These are phyloP conservation scores for Nebria salina DNA, from an alignment of 2,888 invertebrate species.

Conservation along the genomic window DNA sequence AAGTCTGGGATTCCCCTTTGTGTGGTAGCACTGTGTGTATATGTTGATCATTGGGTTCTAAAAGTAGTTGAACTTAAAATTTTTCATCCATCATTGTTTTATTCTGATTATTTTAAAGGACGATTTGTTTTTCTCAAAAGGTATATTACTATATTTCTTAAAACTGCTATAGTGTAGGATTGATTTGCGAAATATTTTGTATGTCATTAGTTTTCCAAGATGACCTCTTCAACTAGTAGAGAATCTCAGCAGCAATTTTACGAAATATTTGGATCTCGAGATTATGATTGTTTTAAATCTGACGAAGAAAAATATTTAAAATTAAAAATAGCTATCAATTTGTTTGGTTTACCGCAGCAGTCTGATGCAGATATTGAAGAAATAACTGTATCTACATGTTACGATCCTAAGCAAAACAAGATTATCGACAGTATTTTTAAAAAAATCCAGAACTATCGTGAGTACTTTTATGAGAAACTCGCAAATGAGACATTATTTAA, in stretches of 20 bases:
- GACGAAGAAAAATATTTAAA: slow-evolving; percentile 64
- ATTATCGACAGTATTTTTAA: slow-evolving; percentile 53
- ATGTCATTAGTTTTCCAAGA: neutral
- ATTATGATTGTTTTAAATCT: slow-evolving; percentile 66
- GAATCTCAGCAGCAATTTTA: slow-evolving; percentile 67
- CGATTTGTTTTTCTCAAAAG: no score
- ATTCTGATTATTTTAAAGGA: no score
- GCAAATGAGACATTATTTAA: neutral
- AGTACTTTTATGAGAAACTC: neutral
- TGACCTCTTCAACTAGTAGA: slow-evolving; percentile 52
- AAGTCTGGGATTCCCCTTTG: no score
- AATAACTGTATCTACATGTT: slow-evolving; percentile 39
- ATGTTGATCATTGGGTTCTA: no score
- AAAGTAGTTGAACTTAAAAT: no score
- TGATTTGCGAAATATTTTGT: no score
- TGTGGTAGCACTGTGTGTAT: no score
- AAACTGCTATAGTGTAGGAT: no score
- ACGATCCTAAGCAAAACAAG: slow-evolving; percentile 53
- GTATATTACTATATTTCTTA: no score
- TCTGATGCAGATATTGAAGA: slow-evolving; percentile 58
- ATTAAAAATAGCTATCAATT: slow-evolving; percentile 68
- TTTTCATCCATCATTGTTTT: no score
- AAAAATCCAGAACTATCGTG: slow-evolving; percentile 51
- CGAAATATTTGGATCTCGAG: slow-evolving; percentile 68
- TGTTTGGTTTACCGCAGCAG: slow-evolving; percentile 65